phyloP scores from a whole-genome alignment of 2,113 vertebrate species.

The Takifugu bimaculatus region DNA sequence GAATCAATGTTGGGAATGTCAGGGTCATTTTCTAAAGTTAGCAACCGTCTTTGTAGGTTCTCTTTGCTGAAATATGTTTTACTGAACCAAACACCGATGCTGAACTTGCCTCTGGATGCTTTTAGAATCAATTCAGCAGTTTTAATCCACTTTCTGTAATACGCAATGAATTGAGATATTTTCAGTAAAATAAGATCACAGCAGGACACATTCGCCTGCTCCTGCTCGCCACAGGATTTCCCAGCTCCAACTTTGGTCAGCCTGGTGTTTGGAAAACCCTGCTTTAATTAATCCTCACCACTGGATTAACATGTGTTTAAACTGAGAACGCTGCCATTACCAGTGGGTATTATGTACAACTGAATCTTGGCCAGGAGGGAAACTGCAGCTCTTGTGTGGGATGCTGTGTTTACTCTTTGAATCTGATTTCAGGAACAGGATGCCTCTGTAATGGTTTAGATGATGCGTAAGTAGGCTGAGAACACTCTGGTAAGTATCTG shows the following conservation, averaged over 20 bases:
- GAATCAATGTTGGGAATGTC: no score
- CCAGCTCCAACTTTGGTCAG: neutral
- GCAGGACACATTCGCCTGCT: no score
- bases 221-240: no score
- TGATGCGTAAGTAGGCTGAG: slow-evolving; percentile 66
- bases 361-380: slow-evolving; percentile 9
- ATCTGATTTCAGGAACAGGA: slow-evolving; percentile 47
- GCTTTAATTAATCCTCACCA: neutral
- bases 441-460: slow-evolving; percentile 60
- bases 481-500: slow-evolving; percentile 64
- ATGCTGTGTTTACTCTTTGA: slow-evolving; percentile 36
- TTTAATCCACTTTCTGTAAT: no score
- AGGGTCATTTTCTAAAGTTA: no score
- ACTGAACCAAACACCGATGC: no score
- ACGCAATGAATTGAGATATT: no score
- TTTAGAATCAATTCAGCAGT: no score
- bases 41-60: no score
- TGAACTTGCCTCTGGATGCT: no score
- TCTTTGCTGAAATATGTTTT: no score
- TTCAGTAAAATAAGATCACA: no score
- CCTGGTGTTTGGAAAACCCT: neutral
- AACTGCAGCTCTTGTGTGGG: slow-evolving; percentile 7
- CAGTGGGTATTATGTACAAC: slow-evolving; percentile 12
- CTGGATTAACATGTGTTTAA: neutral
- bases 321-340: neutral